phyloP scores from a whole-genome alignment of 1,140 invertebrate genomes.

The Vanessa tameamea region DNA sequence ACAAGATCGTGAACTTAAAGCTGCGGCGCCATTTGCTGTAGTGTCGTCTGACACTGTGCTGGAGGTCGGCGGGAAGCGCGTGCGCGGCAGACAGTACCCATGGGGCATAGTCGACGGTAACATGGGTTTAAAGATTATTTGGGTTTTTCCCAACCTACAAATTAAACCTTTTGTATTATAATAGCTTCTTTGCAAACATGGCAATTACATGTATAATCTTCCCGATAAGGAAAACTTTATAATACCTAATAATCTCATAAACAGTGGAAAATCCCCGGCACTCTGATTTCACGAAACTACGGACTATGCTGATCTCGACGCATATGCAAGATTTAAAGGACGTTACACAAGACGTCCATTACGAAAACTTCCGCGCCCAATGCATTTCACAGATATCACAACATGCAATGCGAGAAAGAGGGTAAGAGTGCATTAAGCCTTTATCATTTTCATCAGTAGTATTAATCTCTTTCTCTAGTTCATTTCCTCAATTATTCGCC shows the following conservation, averaged over 20 bases:
- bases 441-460: not conserved
- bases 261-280: constrained; percentile 97
- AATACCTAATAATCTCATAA: constrained; percentile 7
- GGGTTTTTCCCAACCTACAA: no score
- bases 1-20: constrained; percentile 93
- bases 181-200: no score
- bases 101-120: constrained; percentile 98
- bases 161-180: no score
- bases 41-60: constrained; percentile 97
- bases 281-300: constrained; percentile 97
- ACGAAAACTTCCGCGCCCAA: constrained; percentile 96
- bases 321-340: constrained; percentile 98
- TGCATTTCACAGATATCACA: constrained; percentile 94
- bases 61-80: constrained; percentile 93
- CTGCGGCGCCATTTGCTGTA: constrained; percentile 97
- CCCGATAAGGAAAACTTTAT: not conserved
- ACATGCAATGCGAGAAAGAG: constrained; percentile 89
- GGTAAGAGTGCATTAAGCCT: constrained; percentile 64
- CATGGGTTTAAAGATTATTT: no score
- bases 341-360: constrained; percentile 96
- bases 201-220: no score
- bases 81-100: constrained; percentile 96
- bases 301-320: constrained; percentile 97
- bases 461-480: no score
- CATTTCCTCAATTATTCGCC: no score